Evolutionary conservation across 2,888 invertebrate genomes (phyloP).

Genomic region (Hemaris fuciformis): DNA sequence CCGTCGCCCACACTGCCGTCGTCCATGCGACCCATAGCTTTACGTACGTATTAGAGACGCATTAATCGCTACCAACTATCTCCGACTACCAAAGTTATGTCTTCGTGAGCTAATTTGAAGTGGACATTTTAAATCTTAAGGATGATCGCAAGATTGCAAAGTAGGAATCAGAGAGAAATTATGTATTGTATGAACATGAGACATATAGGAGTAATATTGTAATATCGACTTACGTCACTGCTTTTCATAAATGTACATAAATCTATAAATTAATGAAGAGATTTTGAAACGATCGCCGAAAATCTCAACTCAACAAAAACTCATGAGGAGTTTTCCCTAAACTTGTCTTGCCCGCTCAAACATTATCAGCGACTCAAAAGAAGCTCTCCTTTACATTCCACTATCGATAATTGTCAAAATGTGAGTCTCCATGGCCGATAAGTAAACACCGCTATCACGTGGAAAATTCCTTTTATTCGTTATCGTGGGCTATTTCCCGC

Average conservation of each 20-base stretch:
- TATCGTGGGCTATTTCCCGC: slow-evolving; percentile 58
- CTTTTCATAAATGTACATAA: too few species aligned
- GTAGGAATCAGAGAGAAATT: too few species aligned
- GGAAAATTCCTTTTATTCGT: slow-evolving; percentile 62
- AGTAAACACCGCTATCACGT: slow-evolving; percentile 46
- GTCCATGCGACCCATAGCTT: neutral
- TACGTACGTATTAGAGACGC: neutral
- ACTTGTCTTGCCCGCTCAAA: neutral
- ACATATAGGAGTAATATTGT: too few species aligned
- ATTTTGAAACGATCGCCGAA: too few species aligned
- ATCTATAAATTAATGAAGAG: too few species aligned
- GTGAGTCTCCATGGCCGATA: neutral
- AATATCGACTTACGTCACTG: too few species aligned
- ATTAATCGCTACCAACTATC: neutral
- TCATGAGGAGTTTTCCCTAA: too few species aligned
- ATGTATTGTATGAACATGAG: too few species aligned
- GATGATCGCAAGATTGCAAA: too few species aligned
- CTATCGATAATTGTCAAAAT: neutral
- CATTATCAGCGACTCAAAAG: neutral
- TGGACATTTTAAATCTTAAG: neutral
- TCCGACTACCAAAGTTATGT: neutral
- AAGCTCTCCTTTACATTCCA: neutral
- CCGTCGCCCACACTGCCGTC: neutral
- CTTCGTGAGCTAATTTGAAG: neutral
- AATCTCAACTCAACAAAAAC: too few species aligned